These are phyloP conservation scores for Nothobranchius kuhntae DNA, from an alignment of 2,113 vertebrate genomes.

Conservation along the genomic window DNA sequence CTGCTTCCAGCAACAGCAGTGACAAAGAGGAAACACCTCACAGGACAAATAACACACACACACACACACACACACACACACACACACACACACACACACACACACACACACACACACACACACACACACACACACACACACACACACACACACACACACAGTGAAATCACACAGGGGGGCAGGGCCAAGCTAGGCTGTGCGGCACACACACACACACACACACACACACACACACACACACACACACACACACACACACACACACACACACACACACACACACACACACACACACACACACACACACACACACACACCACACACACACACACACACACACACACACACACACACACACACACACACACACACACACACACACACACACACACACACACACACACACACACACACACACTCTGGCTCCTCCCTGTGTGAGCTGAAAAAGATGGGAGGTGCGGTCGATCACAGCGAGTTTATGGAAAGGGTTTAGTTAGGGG, in stretches of 20 bases:
- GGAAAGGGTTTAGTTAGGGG: slow-evolving; percentile 31
- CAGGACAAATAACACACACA: slow-evolving; percentile 76
- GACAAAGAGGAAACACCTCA: slow-evolving; percentile 45
- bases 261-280: slow-evolving; percentile 18
- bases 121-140: too few relatives aligned
- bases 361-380: too few relatives aligned
- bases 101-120: slow-evolving; percentile 42
- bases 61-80: slow-evolving; percentile 41
- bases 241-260: too few relatives aligned
- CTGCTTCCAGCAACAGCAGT: not conserved
- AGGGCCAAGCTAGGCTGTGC: slow-evolving; percentile 66
- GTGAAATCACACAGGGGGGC: slow-evolving; percentile 49
- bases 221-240: too few relatives aligned
- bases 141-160: slow-evolving; percentile 50
- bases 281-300: too few relatives aligned
- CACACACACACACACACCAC: too few relatives aligned
- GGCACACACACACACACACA: slow-evolving; percentile 31
- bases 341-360: slow-evolving; percentile 36
- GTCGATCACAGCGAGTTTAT: slow-evolving; percentile 59
- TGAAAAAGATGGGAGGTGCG: slow-evolving; percentile 59
- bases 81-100: slow-evolving; percentile 59
- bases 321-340: slow-evolving; percentile 17
- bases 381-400: too few relatives aligned
- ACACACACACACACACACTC: slow-evolving; percentile 20
- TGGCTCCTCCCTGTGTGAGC: slow-evolving; percentile 67